Evolutionary conservation across 2,113 vertebrate genomes (phyloP).

Genomic region (Triplophysa rosa): DNA sequence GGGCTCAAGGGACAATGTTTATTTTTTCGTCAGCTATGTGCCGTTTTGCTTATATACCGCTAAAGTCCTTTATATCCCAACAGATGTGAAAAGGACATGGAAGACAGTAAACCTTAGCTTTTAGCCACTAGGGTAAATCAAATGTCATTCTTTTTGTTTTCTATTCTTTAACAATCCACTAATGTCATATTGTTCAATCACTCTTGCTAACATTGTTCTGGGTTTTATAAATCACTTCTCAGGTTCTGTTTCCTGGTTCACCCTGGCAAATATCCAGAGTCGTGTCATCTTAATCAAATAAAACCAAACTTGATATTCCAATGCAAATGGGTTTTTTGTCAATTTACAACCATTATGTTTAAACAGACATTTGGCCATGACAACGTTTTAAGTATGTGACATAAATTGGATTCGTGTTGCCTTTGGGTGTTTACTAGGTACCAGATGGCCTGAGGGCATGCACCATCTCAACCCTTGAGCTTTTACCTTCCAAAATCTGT

Average conservation of each 20-base stretch:
- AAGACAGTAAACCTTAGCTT: slow-evolving; percentile 81
- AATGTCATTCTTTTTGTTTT: slow-evolving; percentile 61
- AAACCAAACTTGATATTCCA: not conserved
- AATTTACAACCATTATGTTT: not conserved
- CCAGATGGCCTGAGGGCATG: slow-evolving; percentile 63
- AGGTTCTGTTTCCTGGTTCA: slow-evolving; percentile 72
- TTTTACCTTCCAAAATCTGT: slow-evolving; percentile 22
- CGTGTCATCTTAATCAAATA: not conserved
- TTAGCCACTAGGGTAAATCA: slow-evolving; percentile 84
- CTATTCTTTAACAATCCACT: slow-evolving; percentile 64
- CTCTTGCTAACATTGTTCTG: slow-evolving; percentile 53
- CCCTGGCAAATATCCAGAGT: slow-evolving; percentile 49
- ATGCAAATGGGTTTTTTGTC: not conserved
- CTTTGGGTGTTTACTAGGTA: slow-evolving; percentile 65
- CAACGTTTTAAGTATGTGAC: not conserved
- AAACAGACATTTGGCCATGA: not conserved
- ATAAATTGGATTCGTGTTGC: slow-evolving; percentile 1
- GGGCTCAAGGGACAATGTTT: slow-evolving; percentile 4
- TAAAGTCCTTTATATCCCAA: slow-evolving; percentile 81
- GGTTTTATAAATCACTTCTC: slow-evolving; percentile 48
- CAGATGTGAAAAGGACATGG: slow-evolving; percentile 84
- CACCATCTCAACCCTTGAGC: slow-evolving; percentile 57
- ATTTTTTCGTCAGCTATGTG: slow-evolving; percentile 18
- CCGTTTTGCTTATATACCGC: slow-evolving; percentile 45
- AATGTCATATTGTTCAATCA: slow-evolving; percentile 66